Conservation (phyloP, 2,888 invertebrate species). For the Folsomia manolachei region DNA sequence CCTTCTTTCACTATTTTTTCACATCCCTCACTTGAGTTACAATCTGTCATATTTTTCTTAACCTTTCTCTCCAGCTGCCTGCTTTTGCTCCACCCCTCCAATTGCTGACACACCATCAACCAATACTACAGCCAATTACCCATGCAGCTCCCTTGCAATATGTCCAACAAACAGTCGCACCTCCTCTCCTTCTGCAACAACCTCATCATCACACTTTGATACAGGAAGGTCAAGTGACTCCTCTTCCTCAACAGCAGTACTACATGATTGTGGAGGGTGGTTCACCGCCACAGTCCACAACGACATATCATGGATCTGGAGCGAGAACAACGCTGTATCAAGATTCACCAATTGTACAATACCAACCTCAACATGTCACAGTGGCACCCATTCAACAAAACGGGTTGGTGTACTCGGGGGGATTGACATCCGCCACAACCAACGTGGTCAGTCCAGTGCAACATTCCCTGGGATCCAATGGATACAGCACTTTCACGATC, state of each 20-base stretch:
- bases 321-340: background rate
- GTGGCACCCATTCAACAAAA: slow-evolving; percentile 13
- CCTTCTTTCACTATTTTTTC: no score
- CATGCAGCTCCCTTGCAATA: no score
- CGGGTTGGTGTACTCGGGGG: slow-evolving; percentile 34
- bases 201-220: background rate
- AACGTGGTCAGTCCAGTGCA: slow-evolving; percentile 21
- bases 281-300: no score
- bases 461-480: slow-evolving; percentile 40
- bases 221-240: background rate
- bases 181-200: slow-evolving; percentile 30
- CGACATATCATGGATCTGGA: no score
- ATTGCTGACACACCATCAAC: slow-evolving; percentile 18
- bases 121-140: slow-evolving; percentile 31
- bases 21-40: slow-evolving; percentile 27
- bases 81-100: slow-evolving; percentile 20
- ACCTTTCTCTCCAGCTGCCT: slow-evolving; percentile 25
- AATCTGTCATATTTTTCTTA: slow-evolving; percentile 11
- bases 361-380: background rate
- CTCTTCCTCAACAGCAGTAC: slow-evolving; percentile 39
- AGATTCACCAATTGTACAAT: background rate
- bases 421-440: slow-evolving; percentile 25
- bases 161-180: slow-evolving; percentile 14
- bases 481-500: slow-evolving; percentile 44
- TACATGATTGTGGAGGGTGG: slow-evolving; percentile 6